Evolutionary conservation across 2,797 vertebrate species (phyloP), one percentile per base, ranked within the genome.

Genomic region (Paratrypauchen microcephalus): DNA sequence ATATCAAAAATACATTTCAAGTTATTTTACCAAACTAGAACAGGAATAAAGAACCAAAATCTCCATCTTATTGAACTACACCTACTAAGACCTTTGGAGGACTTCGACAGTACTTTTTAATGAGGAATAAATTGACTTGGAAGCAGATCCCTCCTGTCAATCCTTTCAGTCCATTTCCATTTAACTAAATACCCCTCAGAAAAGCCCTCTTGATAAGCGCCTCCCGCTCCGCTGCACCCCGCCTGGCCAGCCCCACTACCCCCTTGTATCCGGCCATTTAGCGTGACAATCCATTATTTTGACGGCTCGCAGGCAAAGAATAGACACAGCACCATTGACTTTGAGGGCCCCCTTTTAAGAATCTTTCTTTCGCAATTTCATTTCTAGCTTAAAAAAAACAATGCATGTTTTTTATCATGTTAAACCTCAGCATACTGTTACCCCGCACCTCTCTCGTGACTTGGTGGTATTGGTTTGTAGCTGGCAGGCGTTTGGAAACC

Each of bases 221-320:
- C 76, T 80, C 82, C 73, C 68, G 66, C 28, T n/a, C 18, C 8
- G 41, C 23, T 11, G 50, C 79, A 80, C 81, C 79, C 83, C 74
- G 60, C 74, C 67, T 70, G 74, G 71, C 78, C 82, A 82, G 70
- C 83, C 83, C 75, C 72, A 86, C 80, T 88, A 84, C 83, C 87
- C 89, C 81, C 83, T 88, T 88, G 84, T 87, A 88, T 91, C 88
- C 83, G 84, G 87, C 87, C 81, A 83, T 87, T 91, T 85, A 88
- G 88, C 83, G 82, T 88, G 87, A 91, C 88, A 90, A 89, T 90
- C 82, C 86, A 88, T 91, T 89, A 91, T 89, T 87, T 84, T 89
- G 89, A 89, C 59, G 79, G 82, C 82, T 88, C 82, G 70, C 81
- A 80, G 69, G 72, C 72, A 85, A 84, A 79, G 73, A 87, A 70